Evolutionary conservation across 1,140 invertebrate species (phyloP).

Genomic region (Scaptomyza hsui): DNA sequence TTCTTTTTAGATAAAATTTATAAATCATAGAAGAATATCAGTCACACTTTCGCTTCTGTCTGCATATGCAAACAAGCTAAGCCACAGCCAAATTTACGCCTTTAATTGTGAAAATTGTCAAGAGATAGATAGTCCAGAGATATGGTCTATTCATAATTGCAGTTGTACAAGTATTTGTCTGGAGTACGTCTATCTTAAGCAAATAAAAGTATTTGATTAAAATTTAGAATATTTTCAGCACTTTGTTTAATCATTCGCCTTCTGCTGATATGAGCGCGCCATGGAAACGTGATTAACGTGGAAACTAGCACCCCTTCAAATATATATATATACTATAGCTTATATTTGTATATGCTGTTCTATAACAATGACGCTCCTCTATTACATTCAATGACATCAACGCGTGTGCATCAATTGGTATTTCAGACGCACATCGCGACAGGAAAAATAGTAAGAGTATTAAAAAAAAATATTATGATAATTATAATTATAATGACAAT

Average conservation of each 20-base stretch:
- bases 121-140: neutral
- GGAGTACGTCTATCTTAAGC: constrained; percentile 21
- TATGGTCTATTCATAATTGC: constrained; percentile 1
- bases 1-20: neutral
- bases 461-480: constrained; percentile 18
- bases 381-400: constrained; percentile 1
- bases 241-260: constrained; percentile 25
- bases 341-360: neutral
- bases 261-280: constrained; percentile 29
- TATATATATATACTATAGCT: neutral
- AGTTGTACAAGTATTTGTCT: constrained; percentile 1
- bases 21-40: neutral
- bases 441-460: constrained; percentile 28
- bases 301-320: neutral
- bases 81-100: neutral
- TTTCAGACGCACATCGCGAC: constrained; percentile 44
- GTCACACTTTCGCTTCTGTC: neutral
- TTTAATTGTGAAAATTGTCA: neutral
- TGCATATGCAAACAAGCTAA: neutral
- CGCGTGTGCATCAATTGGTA: constrained; percentile 5
- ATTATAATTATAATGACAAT: constrained; percentile 20
- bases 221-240: constrained; percentile 24
- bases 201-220: neutral
- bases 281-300: constrained; percentile 33
- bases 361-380: constrained; percentile 37